Evolutionary conservation across 2,888 invertebrate genomes (phyloP), one percentile per base, ranked within the genome.

Genomic region (Aricia artaxerxes): DNA sequence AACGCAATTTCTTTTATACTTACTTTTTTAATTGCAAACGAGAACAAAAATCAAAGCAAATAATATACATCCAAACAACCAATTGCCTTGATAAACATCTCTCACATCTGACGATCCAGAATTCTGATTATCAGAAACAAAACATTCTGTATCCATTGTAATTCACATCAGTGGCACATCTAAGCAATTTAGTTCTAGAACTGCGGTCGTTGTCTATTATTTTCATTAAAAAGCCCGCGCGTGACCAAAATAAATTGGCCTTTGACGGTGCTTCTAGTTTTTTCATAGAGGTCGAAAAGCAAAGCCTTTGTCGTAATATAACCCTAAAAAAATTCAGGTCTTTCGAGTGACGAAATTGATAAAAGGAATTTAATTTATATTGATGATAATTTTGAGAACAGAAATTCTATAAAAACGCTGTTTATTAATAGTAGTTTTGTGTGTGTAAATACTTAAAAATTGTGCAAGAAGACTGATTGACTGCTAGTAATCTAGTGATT

Each of bases 241-340:
- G 91, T 92, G 92, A 91, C 89, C 87, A 84, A 90, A 91, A 91
- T 91, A 91, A 90, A 91, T 86, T 88, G 87, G 84, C 84, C 86
- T 88, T 87, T 87, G 88, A 87, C 84, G 84, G 81, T 82, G 78
- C 82, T 84, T 85, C 82, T 82, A 82, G 84, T 83, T 83, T 84
- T 84, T 82, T 82, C 81, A 24, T 7, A 24, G 73, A 44, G 83
- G 82, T 82, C 82, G 83, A 83, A 83, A 83, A 83, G 85, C 86
- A 84, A 87, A 88, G 85, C 85, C 87, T 86, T 86, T 87, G 69
- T 38, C 35, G 69, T 69, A 38, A 35, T 38, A 24, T 69, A 2
- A 31, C 31, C 13, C 13, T 69, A 38, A 38, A 69, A 49, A 69
- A 16, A 11, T 35, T 35, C 35, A 2, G 13, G 35, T 38, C 35